phyloP scores from a whole-genome alignment of 2,113 vertebrate genomes.

The Brachyistius frenatus region DNA sequence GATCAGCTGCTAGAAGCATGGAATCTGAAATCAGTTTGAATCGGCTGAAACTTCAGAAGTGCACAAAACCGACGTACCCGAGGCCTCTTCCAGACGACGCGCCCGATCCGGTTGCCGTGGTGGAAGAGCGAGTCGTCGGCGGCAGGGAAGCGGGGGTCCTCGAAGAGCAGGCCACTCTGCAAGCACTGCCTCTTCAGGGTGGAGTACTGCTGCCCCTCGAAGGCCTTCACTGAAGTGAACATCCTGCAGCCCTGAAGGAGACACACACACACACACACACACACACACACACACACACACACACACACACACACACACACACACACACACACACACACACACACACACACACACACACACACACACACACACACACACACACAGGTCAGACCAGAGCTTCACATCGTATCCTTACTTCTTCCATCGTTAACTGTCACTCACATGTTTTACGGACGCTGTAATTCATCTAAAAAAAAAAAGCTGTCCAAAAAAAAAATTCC shows the following conservation, averaged over 20 bases:
- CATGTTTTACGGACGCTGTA: too few relatives aligned
- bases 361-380: neutral
- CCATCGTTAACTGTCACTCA: too few relatives aligned
- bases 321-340: neutral
- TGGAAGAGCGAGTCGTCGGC: slow-evolving; percentile 91
- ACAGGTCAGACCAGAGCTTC: neutral
- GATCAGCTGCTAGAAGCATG: neutral
- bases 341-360: neutral
- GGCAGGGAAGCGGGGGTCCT: slow-evolving; percentile 92
- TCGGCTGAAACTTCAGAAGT: neutral
- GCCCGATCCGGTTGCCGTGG: slow-evolving; percentile 87
- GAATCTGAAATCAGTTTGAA: neutral
- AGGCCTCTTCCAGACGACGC: slow-evolving; percentile 93
- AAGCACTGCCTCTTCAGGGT: slow-evolving; percentile 92
- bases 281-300: neutral
- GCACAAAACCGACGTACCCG: slow-evolving; percentile 80
- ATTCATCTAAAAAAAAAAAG: too few relatives aligned
- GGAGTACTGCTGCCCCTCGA: slow-evolving; percentile 91
- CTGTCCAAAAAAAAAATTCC: too few relatives aligned
- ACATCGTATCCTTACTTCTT: neutral
- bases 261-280: neutral
- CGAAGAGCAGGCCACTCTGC: slow-evolving; percentile 91
- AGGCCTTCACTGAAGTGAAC: slow-evolving; percentile 92
- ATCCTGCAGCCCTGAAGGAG: slow-evolving; percentile 85
- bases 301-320: neutral